phyloP scores from a whole-genome alignment of 2,888 invertebrate species.

The Trachelus tabidus region DNA sequence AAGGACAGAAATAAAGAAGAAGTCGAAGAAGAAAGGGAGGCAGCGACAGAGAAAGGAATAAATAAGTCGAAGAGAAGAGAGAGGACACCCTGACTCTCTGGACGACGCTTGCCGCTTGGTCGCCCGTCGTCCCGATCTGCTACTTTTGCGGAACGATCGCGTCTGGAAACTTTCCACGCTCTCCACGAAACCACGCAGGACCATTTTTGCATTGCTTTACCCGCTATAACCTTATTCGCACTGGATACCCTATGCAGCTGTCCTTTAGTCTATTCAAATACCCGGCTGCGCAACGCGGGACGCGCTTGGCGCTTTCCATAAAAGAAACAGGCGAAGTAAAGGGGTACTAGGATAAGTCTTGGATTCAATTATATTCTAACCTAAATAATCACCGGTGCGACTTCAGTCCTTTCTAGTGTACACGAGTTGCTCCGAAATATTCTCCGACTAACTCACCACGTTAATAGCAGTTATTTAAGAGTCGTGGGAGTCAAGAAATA shows the following conservation, averaged over 20 bases:
- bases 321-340: background rate
- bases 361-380: background rate
- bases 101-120: slow-evolving; percentile 29
- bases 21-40: slow-evolving; percentile 48
- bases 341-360: background rate
- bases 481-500: background rate
- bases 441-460: background rate
- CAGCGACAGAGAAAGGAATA: slow-evolving; percentile 60
- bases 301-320: background rate
- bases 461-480: background rate
- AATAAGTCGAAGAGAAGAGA: slow-evolving; percentile 51
- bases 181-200: background rate
- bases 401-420: background rate
- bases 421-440: background rate
- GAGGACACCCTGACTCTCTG: slow-evolving; percentile 23
- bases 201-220: background rate
- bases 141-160: slow-evolving; percentile 34
- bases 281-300: background rate
- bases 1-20: slow-evolving; percentile 60
- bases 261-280: background rate
- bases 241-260: background rate
- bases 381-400: background rate
- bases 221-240: background rate
- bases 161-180: slow-evolving; percentile 24
- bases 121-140: slow-evolving; percentile 38